phyloP scores from a whole-genome alignment of 2,113 vertebrate genomes.

The Elachura formosa region DNA sequence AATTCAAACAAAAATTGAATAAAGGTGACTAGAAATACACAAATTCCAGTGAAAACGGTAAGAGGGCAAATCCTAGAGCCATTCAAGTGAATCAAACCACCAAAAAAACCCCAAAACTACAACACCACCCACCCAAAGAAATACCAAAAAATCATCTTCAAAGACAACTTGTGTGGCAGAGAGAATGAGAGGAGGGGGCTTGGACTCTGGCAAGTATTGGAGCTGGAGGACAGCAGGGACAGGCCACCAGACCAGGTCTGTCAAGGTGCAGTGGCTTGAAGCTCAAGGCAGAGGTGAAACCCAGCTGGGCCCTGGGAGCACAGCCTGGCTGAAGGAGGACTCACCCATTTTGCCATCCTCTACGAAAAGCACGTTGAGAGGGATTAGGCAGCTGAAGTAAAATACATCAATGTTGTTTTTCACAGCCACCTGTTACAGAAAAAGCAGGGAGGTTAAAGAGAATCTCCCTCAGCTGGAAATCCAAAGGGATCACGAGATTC shows the following conservation, averaged over 20 bases:
- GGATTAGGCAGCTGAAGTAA: constrained; percentile 98
- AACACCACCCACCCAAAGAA: neutral
- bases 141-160: neutral
- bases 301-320: neutral
- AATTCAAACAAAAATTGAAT: neutral
- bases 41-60: neutral
- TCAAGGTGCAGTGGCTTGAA: neutral
- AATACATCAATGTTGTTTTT: constrained; percentile 99
- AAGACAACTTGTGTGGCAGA: neutral
- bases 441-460: constrained; percentile 23
- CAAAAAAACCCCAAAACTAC: rapidly evolving
- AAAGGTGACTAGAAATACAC: neutral
- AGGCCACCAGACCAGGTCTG: neutral
- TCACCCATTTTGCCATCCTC: constrained; percentile 99
- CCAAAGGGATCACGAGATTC: neutral
- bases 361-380: constrained; percentile 96
- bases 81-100: neutral
- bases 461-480: neutral
- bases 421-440: constrained; percentile 88
- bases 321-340: neutral
- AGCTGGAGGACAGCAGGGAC: neutral
- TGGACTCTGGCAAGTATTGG: neutral
- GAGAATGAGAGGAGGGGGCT: neutral
- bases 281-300: neutral
- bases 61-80: neutral